Percentiles rank a stretch among this genome's conserved stretches.
These are phyloP conservation scores for Ophiothrix spiculata DNA, from an alignment of 35 echinoderm and acorn worm species.

Conservation along the genomic window DNA sequence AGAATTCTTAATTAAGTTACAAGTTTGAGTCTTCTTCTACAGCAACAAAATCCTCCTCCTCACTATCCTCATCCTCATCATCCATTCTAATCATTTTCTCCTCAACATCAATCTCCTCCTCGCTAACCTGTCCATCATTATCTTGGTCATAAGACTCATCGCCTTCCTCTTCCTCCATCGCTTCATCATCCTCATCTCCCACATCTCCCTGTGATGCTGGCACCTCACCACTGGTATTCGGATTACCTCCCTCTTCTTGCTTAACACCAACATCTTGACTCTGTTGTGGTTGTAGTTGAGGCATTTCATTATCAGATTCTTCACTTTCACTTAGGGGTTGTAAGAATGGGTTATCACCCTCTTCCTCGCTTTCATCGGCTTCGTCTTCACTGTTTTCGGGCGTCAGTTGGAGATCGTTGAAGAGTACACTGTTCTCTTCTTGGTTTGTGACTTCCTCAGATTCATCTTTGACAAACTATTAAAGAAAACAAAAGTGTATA, in stretches of 20 bases:
- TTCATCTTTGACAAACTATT: not conserved
- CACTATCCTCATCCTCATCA: slow-evolving; percentile 20
- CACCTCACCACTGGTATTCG: not conserved
- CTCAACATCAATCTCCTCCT: not conserved
- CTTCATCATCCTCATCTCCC: slow-evolving; percentile 24
- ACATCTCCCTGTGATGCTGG: slow-evolving; percentile 24
- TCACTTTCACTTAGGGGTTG: slow-evolving; percentile 48
- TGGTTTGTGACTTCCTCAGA: slow-evolving; percentile 4
- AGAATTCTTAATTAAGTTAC: too few species aligned
- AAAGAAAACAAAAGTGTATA: not conserved
- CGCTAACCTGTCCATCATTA: slow-evolving; percentile 25
- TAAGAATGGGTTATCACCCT: slow-evolving; percentile 38
- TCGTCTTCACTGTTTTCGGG: slow-evolving; percentile 98
- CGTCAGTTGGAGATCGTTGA: slow-evolving; percentile 89
- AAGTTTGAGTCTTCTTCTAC: too few species aligned
- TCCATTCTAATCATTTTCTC: slow-evolving; percentile 6
- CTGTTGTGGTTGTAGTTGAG: slow-evolving; percentile 2
- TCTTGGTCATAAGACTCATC: slow-evolving; percentile 33
- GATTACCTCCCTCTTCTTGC: slow-evolving; percentile 20
- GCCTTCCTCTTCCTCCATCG: slow-evolving; percentile 30
- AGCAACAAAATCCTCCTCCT: too few species aligned
- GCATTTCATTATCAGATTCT: slow-evolving; percentile 38
- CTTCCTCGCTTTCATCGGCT: slow-evolving; percentile 48
- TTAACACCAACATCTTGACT: slow-evolving; percentile 25
- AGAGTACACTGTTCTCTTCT: slow-evolving; percentile 71